Conservation (phyloP, 2,113 vertebrate species). For the Otocyon megalotis region DNA sequence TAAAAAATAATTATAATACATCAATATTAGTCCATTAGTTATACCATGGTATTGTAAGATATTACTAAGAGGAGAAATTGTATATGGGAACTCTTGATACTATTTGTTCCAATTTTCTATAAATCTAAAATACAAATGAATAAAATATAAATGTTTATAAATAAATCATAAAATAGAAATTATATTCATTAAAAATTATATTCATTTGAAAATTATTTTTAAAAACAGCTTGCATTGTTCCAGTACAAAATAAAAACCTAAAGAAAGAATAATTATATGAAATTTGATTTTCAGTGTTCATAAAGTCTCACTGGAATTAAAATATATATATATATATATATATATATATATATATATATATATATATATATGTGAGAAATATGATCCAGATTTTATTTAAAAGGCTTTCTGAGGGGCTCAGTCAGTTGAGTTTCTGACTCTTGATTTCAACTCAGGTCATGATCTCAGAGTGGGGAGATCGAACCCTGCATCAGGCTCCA, state of each 20-base stretch:
- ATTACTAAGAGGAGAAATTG: background rate
- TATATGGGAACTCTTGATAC: background rate
- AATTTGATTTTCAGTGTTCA: conserved; percentile 32
- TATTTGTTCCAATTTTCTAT: background rate
- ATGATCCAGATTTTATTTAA: conserved; percentile 3
- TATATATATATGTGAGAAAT: background rate
- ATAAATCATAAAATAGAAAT: background rate
- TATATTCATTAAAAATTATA: background rate
- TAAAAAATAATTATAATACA: background rate
- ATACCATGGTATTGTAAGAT: background rate
- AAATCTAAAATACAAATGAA: background rate
- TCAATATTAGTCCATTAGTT: background rate
- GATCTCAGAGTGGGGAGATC: background rate
- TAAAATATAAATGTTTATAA: background rate
- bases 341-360: background rate
- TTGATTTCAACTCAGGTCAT: background rate
- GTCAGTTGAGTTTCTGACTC: background rate
- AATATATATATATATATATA: background rate
- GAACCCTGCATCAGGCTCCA: background rate
- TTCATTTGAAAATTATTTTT: background rate
- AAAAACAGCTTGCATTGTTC: background rate
- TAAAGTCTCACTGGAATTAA: background rate
- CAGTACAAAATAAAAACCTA: background rate
- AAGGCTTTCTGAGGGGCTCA: background rate
- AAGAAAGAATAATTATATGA: background rate